Evolutionary conservation across 2,113 vertebrate species (phyloP).

Genomic region (Isichthys henryi): DNA sequence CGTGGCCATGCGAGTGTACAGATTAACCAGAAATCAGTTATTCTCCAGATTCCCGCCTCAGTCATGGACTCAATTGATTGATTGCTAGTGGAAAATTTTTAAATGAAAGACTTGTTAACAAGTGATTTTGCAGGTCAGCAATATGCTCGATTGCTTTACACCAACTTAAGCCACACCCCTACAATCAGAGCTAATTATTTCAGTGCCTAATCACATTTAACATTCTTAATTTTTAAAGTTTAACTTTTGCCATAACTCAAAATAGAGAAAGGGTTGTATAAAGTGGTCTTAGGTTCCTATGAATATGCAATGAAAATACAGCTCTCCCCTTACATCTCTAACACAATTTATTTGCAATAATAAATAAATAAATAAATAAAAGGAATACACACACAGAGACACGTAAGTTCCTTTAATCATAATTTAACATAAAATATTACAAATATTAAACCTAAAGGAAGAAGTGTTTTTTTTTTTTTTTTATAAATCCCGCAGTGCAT

Average conservation of each 20-base stretch:
- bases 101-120: not conserved
- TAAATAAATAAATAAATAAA: too few species aligned
- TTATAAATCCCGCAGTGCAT: conserved; percentile 47
- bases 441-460: conserved; percentile 26
- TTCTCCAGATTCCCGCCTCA: not conserved
- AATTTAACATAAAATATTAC: not conserved
- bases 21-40: not conserved
- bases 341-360: not conserved
- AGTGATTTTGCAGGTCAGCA: not conserved
- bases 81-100: not conserved
- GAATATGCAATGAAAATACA: not conserved
- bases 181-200: not conserved
- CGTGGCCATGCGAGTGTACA: not conserved
- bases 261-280: not conserved
- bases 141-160: not conserved
- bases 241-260: not conserved
- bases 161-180: not conserved
- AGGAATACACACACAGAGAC: not conserved
- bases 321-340: not conserved
- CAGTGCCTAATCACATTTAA: not conserved
- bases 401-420: not conserved
- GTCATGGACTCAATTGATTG: not conserved
- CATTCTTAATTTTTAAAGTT: not conserved
- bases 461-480: conserved; percentile 37
- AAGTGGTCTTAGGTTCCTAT: not conserved